Evolutionary conservation across 2,113 vertebrate species (phyloP).

Genomic region (Arizona elegans): DNA sequence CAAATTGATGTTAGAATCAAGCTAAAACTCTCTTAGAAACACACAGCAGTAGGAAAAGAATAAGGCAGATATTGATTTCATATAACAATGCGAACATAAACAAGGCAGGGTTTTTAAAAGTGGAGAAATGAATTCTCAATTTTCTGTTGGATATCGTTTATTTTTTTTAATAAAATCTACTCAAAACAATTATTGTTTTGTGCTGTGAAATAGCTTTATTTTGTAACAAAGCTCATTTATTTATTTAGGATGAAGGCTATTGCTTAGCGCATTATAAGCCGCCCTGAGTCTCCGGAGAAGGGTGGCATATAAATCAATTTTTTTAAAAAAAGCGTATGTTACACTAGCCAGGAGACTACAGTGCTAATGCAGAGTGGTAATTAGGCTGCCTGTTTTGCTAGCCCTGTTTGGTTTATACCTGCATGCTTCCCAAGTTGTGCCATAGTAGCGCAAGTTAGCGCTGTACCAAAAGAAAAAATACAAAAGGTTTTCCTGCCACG

Average conservation of each 20-base stretch:
- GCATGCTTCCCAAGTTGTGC: background rate
- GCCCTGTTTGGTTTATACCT: background rate
- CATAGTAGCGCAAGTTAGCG: background rate
- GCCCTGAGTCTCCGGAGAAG: no score
- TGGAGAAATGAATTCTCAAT: background rate
- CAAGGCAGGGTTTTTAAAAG: background rate
- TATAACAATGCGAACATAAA: background rate
- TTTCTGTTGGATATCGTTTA: background rate
- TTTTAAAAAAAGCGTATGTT: no score
- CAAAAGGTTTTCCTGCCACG: no score
- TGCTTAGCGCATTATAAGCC: no score
- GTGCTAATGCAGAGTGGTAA: background rate
- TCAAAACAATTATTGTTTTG: background rate
- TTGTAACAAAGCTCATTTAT: background rate
- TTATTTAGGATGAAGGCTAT: no score
- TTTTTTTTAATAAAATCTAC: background rate
- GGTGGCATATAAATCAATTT: no score
- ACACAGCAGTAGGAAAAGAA: background rate
- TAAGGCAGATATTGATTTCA: background rate
- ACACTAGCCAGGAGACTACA: background rate
- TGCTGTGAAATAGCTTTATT: background rate
- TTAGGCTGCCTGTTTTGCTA: background rate
- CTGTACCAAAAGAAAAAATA: background rate
- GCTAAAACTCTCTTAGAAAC: slow-evolving; percentile 11
- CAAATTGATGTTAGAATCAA: background rate